Base-by-base conservation (phyloP, 2,888 invertebrate genomes). In the Euzophera pinguis region DNA sequence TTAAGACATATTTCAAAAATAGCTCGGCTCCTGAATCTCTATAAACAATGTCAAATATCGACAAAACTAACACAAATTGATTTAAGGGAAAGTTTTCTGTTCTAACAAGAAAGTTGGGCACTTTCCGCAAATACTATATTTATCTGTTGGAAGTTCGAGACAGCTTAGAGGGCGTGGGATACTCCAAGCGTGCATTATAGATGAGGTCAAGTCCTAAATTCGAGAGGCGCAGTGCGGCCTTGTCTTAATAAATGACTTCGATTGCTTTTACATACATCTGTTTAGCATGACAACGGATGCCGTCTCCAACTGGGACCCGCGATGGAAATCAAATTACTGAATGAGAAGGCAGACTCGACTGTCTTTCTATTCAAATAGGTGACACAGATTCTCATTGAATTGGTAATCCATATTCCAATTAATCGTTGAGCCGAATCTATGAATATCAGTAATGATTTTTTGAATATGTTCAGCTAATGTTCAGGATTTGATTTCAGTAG, bases 141-240 rank as follows among this genome's bases (percentile, higher is more conserved):
- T 39, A 50, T 39, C 41, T 41, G 49, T 50, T 50, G n/a, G 38
- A 27, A 39, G 13, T 27, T 63, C 62, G 63, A 63, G 66, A 60
- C 58, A 61, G 65, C 67, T 62, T 67, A 67, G 70, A 22, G 22
- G 22, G 22, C 5, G 22, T 71, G 68, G 69, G 63, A 63, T 65
- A 70, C 72, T 73, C 62, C 22, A n/a, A 41, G 16, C 13, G 63
- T 86, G 76, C 78, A 86, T 85, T 80, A 85, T 81, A 71, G 62
- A 86, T 86, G 81, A 86, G 85, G 81, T 81, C 81, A 74, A 73
- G 72, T 71, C 80, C 80, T 75, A 73, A 77, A 82, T 84, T 76
- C 62, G 56, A 66, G 67, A 72, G 71, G 68, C 66, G 67, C 66
- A 68, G 47, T 67, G 70, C 65, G 67, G 67, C 52, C 55, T 59